Base-by-base conservation (phyloP, 1,140 invertebrate genomes). In the Pseudomyrmex cubaensis region DNA sequence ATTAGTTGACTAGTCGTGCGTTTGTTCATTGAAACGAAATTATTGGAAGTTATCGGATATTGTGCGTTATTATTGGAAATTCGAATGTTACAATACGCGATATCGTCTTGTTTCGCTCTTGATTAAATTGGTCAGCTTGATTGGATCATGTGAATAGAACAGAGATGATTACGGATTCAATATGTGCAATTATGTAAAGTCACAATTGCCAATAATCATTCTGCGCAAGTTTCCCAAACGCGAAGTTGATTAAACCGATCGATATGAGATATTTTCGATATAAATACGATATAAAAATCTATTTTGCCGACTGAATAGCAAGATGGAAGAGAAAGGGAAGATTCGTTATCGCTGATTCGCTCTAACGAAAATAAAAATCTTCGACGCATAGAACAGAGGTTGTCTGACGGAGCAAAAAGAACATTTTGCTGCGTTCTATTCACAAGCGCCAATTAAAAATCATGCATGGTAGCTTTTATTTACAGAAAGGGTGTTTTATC, bases 401-500 rank as follows among this genome's bases (percentile, higher is more conserved):
- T 57, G 64, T 57, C 35, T 22, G 4, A 46, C 20, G 25, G 25
- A 15, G 15, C 15, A 2, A 64, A n/a, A 10, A 25, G 62, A 35
- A 2, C 35, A 12, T n/a, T n/a, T 15, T 35, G 4, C n/a, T 15
- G 15, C 15, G 46, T 80, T 72, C 46, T 15, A 10, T 70, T 22
- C 44, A 7, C 52, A n/a, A 54, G 50, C 25, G 35, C 44, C 54
- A 25, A 78, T 70, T 80, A 72, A 80, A 48, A 59, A 72, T 72
- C 20, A 80, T 72, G 66, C 44, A 22, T 25, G n/a, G 46, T 44
- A 10, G 20, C 54, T 52, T 13, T 70, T 78, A 48, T 69, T 59
- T 70, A 48, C 54, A 10, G 69, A 17, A 56, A 64, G 22, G 48
- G 75, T 50, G 62, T 52, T 87, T 87, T 83, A 66, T 62, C 35